A percentile compares a stretch with the other conserved stretches of the same genome.
Conservation (phyloP, 2,888 invertebrate species). For the Eledone cirrhosa region DNA sequence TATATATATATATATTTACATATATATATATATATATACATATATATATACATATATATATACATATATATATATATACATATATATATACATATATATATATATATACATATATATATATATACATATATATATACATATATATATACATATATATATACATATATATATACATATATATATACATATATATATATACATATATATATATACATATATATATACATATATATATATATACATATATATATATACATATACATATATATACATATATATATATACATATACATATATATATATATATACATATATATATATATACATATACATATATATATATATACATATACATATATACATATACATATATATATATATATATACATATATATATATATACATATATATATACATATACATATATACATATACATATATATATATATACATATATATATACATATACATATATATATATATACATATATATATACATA, state of each 20-base stretch:
- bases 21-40: too few species aligned
- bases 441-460: not conserved
- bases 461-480: not conserved
- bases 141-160: not conserved
- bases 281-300: not conserved
- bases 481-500: not conserved
- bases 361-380: not conserved
- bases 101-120: not conserved
- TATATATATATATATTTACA: too few species aligned
- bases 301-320: not conserved
- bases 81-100: not conserved
- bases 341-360: constrained; percentile 3
- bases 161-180: not conserved
- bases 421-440: not conserved
- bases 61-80: too few species aligned
- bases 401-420: not conserved
- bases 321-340: not conserved
- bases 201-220: not conserved
- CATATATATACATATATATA: not conserved
- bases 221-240: not conserved
- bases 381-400: not conserved
- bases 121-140: not conserved
- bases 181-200: not conserved
- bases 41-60: too few species aligned
- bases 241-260: not conserved